These are phyloP conservation scores for Sphenopsis melanotis DNA, from an alignment of 2,797 vertebrate genomes.

Conservation along the genomic window DNA sequence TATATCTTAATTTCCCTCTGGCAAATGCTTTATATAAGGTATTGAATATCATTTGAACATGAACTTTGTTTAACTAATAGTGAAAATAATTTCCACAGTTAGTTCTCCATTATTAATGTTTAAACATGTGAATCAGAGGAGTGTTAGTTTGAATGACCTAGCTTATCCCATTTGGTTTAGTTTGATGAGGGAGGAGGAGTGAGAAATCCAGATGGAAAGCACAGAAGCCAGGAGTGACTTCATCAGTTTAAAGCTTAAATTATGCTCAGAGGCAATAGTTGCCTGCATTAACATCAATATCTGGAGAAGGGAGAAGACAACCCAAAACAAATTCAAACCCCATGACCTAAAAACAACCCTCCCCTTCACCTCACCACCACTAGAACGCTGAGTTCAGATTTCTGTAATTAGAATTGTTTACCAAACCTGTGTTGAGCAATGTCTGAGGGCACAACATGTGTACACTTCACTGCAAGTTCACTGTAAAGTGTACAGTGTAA, in stretches of 20 bases:
- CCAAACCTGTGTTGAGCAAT: background rate
- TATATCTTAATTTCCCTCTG: background rate
- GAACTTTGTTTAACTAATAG: background rate
- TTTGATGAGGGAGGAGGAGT: background rate
- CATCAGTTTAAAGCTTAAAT: background rate
- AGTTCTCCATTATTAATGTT: background rate
- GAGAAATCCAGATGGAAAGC: background rate
- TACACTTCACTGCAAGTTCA: background rate
- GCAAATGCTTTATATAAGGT: background rate
- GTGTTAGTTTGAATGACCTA: background rate
- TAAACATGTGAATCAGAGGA: background rate
- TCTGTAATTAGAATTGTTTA: constrained; percentile 29
- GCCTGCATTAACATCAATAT: background rate
- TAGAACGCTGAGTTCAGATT: background rate
- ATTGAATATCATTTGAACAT: background rate
- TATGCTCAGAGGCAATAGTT: background rate
- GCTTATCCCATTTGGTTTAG: background rate
- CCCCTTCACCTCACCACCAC: background rate
- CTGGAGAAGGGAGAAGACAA: background rate
- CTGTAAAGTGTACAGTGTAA: background rate
- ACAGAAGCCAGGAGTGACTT: background rate
- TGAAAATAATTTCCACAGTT: constrained; percentile 9
- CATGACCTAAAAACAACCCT: background rate
- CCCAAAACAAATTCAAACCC: background rate
- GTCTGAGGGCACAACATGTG: background rate